Base-by-base conservation (phyloP, 35 echinoderm and acorn worm genomes). In the Acanthaster planci region DNA sequence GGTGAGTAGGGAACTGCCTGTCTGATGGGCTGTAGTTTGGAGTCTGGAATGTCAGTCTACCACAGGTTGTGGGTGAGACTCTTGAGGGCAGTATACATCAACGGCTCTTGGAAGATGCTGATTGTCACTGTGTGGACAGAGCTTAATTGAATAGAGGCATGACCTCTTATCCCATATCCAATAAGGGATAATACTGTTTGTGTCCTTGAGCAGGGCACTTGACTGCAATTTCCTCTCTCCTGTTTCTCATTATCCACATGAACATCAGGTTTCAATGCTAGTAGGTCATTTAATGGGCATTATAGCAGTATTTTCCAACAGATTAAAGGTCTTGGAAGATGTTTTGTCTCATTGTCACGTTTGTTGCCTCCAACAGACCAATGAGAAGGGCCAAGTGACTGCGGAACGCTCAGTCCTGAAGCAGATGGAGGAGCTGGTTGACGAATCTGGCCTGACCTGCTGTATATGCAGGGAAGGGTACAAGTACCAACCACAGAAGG, bases 391-490 rank as follows among this genome's bases (percentile, higher is more conserved):
- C 58, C 96, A 99, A 78, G 96, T 99, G 81, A 99, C 85, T 38
- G 96, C 96, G 5, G 88, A 93, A 86, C 53, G 81, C 39, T 81
- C 82, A 40, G 89, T 84, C 14, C 88, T 95, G 38, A 84, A 97
- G 39, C 94, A 97, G 68, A 93, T 99, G 89, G 96, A 99, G 76
- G 96, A 99, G 34, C 55, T 99, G 52, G 92, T 99, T 36, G 96
- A 99, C 39, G 96, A 99, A 47, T 91, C 96, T 77, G 96, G 96
- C 0, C 47, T 99, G 67, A 99, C 96, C 30, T 99, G 96, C 80
- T 99, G 96, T 89, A 99, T 99, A 87, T 99, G 96, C 72, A 91
- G 96, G 67, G 96, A 99, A 44, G 96, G 96, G 5, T 99, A 99
- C 77, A 99, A 94, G 58, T 99, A 99, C 82, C 92, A 94, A 60